Evolutionary conservation across 2,888 invertebrate species (phyloP), one percentile per base, ranked within the genome.

Genomic region (Rhagonycha lutea): DNA sequence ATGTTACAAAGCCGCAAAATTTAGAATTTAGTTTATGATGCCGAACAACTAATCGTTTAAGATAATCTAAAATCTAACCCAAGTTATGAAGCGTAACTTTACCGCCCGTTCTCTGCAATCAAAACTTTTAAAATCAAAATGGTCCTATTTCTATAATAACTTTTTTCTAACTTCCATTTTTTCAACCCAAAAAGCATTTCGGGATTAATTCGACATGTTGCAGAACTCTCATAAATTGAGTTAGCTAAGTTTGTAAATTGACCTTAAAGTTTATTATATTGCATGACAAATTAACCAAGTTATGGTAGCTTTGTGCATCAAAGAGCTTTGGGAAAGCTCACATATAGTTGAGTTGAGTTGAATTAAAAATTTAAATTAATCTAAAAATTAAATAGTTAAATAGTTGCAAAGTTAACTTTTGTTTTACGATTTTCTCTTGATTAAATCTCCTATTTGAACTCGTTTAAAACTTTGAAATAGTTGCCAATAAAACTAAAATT

Each of bases 21-120:
- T 74, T 65, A 67, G 67, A 74, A 74, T 24, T 65, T 74, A 70
- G 74, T 74, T 74, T 74, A 74, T 74, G 67, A 70, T 47, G 65
- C 61, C 62, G 24, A 14, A 73, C 69, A 62, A 24, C 69, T 68
- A 67, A 73, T 62, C 61, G 61, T 68, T 70, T 74, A 65, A 67
- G 67, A 73, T 73, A 47, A 47, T 47, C 47, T n/a, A 5, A 47
- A 47, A 47, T 47, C 47, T 47, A 47, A 47, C 47, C 47, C 47
- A 47, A 47, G 47, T 47, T 47, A 47, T n/a, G 47, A 47, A n/a
- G 47, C 47, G 47, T 47, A 47, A 47, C 47, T 47, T n/a, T 47
- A 47, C 47, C 26, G n/a, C n/a, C 7, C 47, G n/a, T n/a, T n/a
- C 47, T 12, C 47, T n/a, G 47, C 12, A 47, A 47, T 47, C 47